Conservation (phyloP, 2,797 vertebrate species). For the Eurystomus glaucurus region DNA sequence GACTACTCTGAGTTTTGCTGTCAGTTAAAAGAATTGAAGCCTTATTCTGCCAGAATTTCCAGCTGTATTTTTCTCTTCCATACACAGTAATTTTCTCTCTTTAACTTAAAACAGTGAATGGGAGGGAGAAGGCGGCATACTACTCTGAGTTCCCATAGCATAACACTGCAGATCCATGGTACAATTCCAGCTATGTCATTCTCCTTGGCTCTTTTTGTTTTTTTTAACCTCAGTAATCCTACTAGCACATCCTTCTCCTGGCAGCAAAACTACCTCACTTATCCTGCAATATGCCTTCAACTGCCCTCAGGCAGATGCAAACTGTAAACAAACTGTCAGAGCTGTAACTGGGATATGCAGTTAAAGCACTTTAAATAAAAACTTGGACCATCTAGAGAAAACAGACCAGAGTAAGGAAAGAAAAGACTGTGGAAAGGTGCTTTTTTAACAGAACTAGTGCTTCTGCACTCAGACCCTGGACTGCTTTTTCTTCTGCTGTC, state of each 20-base stretch:
- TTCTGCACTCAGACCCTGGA: background rate
- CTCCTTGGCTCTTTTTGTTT: conserved; percentile 5
- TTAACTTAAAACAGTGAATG: background rate
- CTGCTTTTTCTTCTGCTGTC: background rate
- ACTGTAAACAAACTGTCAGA: conserved; percentile 80
- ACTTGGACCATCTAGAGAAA: conserved; percentile 72
- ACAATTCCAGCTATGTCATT: conserved; percentile 31
- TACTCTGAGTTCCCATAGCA: conserved; percentile 5
- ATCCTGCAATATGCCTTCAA: conserved; percentile 60
- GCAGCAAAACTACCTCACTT: conserved; percentile 56
- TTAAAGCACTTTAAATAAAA: conserved; percentile 79
- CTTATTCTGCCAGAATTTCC: background rate
- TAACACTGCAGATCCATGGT: conserved; percentile 23
- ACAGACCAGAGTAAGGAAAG: conserved; percentile 56
- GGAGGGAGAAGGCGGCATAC: background rate
- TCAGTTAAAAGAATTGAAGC: background rate
- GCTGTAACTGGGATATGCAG: conserved; percentile 81
- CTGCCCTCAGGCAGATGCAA: conserved; percentile 75
- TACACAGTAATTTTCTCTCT: background rate
- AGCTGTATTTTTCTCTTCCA: background rate
- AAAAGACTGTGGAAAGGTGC: conserved; percentile 52
- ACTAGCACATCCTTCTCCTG: conserved; percentile 60
- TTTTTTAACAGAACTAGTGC: conserved; percentile 64
- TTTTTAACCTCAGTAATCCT: conserved; percentile 62
- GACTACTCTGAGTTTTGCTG: background rate